Evolutionary conservation across 2,113 vertebrate species (phyloP).

Genomic region (Misgurnus mizolepis): DNA sequence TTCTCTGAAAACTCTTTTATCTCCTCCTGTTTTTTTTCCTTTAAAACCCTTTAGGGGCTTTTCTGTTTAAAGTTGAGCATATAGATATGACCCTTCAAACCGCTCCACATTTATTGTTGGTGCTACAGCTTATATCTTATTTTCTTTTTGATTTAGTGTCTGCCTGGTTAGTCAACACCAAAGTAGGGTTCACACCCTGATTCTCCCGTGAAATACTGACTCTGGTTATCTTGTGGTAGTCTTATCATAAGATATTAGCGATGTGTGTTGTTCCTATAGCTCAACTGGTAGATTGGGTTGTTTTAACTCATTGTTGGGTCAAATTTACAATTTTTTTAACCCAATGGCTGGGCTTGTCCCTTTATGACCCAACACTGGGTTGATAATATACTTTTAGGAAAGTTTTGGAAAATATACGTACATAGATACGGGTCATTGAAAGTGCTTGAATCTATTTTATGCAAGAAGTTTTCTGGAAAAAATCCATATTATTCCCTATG

Average conservation of each 20-base stretch:
- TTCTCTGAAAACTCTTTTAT: neutral
- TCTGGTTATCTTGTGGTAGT: neutral
- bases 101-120: neutral
- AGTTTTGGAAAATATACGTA: no score
- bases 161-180: conserved; percentile 18
- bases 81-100: neutral
- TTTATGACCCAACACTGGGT: no score
- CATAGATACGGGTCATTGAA: no score
- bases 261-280: no score
- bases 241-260: conserved; percentile 3
- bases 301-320: no score
- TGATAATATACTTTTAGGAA: no score
- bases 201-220: neutral
- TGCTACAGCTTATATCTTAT: conserved; percentile 25
- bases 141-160: conserved; percentile 31
- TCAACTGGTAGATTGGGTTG: no score
- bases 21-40: neutral
- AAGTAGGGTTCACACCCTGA: neutral
- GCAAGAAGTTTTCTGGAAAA: no score
- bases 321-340: no score
- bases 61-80: conserved; percentile 1
- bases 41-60: neutral
- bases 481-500: no score
- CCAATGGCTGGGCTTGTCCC: no score
- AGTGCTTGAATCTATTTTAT: no score